Evolutionary conservation across 2,888 invertebrate species (phyloP), one percentile per base, ranked within the genome.

Genomic region (Endotricha flammealis): DNA sequence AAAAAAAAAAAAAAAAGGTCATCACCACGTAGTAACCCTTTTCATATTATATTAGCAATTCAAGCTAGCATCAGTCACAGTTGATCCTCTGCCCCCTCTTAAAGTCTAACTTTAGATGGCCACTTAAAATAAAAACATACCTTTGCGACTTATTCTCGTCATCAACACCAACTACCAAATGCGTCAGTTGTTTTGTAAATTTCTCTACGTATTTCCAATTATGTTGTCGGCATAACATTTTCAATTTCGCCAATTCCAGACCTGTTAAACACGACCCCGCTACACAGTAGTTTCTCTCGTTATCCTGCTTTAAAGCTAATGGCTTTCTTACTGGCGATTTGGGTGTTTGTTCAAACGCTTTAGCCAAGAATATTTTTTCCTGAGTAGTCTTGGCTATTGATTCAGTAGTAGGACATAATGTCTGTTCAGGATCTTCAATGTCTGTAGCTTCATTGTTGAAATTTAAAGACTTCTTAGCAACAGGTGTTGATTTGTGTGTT

Each of bases 111-210:
- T n/a, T n/a, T n/a, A n/a, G n/a, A n/a, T n/a, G n/a, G n/a, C n/a
- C n/a, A n/a, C n/a, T n/a, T n/a, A n/a, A n/a, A n/a, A n/a, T n/a
- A n/a, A n/a, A 31, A 16, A 32, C 34, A 33, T 59, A 86, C 86
- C 87, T 75, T 50, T 82, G 75, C 5, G 81, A 69, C 42, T 59
- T 73, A 20, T 76, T 78, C 34, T 80, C 73, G 7, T 80, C 73
- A 50, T 86, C 83, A 3, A 82, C 81, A 23, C 69, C 61, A 4
- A 87, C 82, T 31, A 87, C 75, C 24, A 87, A 56, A 64, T 87
- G 87, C 3, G 86, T 83, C 36, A 87, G 38, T 5, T 77, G 71
- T 6, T 58, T 62, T 2, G 61, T 57, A 45, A 74, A 87, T 40
- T 72, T 73, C 7, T 80, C 74, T 0, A 66, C 49, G 42, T 65